Evolutionary conservation across 2,113 vertebrate genomes (phyloP).

Genomic region (Hiodon tergisus): DNA sequence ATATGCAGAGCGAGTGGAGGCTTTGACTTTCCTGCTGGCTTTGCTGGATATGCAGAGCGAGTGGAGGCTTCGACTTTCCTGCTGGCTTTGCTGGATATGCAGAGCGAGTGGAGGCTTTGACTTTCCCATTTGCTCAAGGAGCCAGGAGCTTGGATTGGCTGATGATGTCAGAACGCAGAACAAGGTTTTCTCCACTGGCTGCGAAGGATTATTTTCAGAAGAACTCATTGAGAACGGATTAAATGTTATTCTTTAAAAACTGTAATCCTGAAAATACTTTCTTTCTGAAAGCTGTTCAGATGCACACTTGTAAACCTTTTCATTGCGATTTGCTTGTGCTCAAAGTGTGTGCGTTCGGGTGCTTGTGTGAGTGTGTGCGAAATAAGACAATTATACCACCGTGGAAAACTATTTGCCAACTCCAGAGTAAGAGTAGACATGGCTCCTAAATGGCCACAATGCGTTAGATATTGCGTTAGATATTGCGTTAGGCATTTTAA

Average conservation of each 20-base stretch:
- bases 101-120: too few species aligned
- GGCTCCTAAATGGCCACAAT: too few species aligned
- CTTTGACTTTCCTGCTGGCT: too few species aligned
- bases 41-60: too few species aligned
- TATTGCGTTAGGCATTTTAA: too few species aligned
- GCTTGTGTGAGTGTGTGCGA: slow-evolving; percentile 18
- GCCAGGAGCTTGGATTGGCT: neutral
- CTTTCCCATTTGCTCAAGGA: too few species aligned
- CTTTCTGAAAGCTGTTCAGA: neutral
- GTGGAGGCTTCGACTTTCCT: too few species aligned
- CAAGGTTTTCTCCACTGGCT: neutral
- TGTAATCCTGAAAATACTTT: neutral
- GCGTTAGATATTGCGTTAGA: too few species aligned
- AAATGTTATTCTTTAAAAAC: neutral
- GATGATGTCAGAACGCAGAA: neutral
- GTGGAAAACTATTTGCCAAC: slow-evolving; percentile 4
- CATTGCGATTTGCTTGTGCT: too few species aligned
- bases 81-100: too few species aligned
- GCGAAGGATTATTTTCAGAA: neutral
- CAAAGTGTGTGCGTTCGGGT: slow-evolving; percentile 10
- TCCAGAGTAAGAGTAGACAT: slow-evolving; percentile 14
- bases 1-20: too few species aligned
- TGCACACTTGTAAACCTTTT: neutral
- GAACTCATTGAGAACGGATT: neutral
- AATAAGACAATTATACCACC: too few species aligned